Base-by-base conservation (phyloP, 2,113 vertebrate species). In the Amblyornis subalaris region DNA sequence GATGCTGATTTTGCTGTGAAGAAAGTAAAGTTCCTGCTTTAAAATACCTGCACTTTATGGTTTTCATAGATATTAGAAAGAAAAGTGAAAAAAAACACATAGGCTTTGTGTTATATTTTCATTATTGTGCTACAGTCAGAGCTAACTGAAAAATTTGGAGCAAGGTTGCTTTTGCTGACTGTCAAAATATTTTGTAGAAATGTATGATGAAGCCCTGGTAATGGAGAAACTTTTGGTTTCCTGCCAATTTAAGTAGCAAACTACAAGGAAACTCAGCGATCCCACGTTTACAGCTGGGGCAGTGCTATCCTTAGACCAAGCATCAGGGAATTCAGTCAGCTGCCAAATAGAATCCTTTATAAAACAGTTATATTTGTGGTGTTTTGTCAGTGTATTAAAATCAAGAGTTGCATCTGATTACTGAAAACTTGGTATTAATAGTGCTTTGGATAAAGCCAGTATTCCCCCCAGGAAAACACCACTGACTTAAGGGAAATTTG, bases 401-500 rank as follows among this genome's bases (percentile, higher is more conserved):
- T 33, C 0, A 40, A 57, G 33, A 42, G 6, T 62, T 61, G 26
- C 28, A 48, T 88, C 70, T 42, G 21, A 4, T 74, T 28, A 51
- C 74, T 14, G 67, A 65, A 78, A 70, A 17, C 5, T 33, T 61
- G 53, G 3, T 40, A 8, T 45, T 40, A 47, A 26, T 21, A 64
- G 28, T 20, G 29, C 62, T 74, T 60, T 14, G 75, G 67, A 66
- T 87, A 35, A 51, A 88, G 60, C 9, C 77, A 89, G 47, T 69
- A 44, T 44, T 84, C 50, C 79, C 62, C 83, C 1, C 14, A 90
- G 95, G 95, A 91, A 96, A 96, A 64, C 82, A 95, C 96, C 94
- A 23, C 69, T 87, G 89, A 84, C 65, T 83, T 54, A 4, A 79
- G 93, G 95, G 93, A 93, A 96, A 95, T 97, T 94, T 42, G 85